Base-by-base conservation (phyloP, 2,113 vertebrate genomes). In the Bufo gargarizans region DNA sequence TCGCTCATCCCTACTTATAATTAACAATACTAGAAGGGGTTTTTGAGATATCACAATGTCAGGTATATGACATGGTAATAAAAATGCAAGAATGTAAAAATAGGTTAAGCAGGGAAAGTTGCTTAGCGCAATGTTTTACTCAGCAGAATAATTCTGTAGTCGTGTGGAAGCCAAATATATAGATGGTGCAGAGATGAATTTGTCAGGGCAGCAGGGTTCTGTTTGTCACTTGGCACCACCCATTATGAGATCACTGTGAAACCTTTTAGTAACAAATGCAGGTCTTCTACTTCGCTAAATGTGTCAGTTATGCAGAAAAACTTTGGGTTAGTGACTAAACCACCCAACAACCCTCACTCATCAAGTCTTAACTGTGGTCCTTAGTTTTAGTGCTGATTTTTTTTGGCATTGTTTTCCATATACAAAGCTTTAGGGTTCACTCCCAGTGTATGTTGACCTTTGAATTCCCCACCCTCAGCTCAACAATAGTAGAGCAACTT, bases 41-140 rank as follows among this genome's bases (percentile, higher is more conserved):
- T 19, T 81, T 77, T 71, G 47, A 53, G 11, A 69, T 80, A 72
- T 87, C 77, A 45, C 65, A n/a, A 13, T 86, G 78, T 74, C 86
- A 88, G 63, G 67, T 82, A 80, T 33, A 82, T 45, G 58, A 55
- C 65, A 33, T 74, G 20, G 33, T 72, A 65, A 53, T 17, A 74
- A 81, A 45, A 82, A 49, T 22, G 12, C 59, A 79, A 77, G 77
- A 22, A 69, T 45, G 10, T 72, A 74, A 85, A 85, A 74, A 74
- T 59, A 59, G 55, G 22, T 80, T 80, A 58, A 43, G 71, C 22
- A 80, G 55, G 16, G 19, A 59, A 80, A 43, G 6, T 13, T 59
- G 78, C 59, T 59, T 80, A 59, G 3, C 7, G 17, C n/a, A 80
- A 59, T 80, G 22, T 80, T 80, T 43, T 59, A 80, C 49, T 12